Evolutionary conservation across 2,113 vertebrate species (phyloP), one percentile per base, ranked within the genome.

Genomic region (Xenopus borealis): DNA sequence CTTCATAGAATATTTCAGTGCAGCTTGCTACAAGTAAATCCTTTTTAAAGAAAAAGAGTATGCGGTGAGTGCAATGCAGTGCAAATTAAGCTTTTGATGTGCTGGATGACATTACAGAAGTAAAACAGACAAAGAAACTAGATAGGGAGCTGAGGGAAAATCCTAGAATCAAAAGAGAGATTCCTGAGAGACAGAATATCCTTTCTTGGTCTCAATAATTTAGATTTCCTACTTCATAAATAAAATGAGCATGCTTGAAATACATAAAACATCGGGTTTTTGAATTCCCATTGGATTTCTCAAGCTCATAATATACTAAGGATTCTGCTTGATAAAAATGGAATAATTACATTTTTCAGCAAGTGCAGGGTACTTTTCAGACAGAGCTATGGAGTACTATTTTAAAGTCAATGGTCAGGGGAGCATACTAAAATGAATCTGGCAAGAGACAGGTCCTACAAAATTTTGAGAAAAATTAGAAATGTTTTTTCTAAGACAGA

Each of bases 121-220:
- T 69, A 50, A 70, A 62, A 61, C 44, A 63, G 64, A 52, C 20
- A 57, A 63, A 77, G 19, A 57, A 62, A 7, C 30, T 45, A 27
- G 19, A 45, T 45, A 62, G 45, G 30, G 57, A 76, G 57, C 66
- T 33, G 11, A 62, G 65, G 67, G 59, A 57, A 76, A 70, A 75
- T 52, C 72, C 45, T 68, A 45, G 65, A 76, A 69, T 76, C 73
- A 76, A 76, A 69, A 69, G 58, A 50, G 44, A 14, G 62, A 63
- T 20, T 69, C 73, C 59, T 69, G 13, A 19, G 73, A 62, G 73
- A 63, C 57, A 64, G 23, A 63, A 69, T 69, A 77, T 70, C 59
- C 46, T 64, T 64, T 40, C 74, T 63, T 64, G 47, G 66, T 62
- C 67, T 77, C 58, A 69, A 70, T 77, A 77, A 77, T 77, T 77